A percentile compares a stretch with the other conserved stretches of the same genome.
These are phyloP conservation scores for Stichopus horrens DNA, from an alignment of 53 echinoderm and acorn worm genomes.

Conservation along the genomic window DNA sequence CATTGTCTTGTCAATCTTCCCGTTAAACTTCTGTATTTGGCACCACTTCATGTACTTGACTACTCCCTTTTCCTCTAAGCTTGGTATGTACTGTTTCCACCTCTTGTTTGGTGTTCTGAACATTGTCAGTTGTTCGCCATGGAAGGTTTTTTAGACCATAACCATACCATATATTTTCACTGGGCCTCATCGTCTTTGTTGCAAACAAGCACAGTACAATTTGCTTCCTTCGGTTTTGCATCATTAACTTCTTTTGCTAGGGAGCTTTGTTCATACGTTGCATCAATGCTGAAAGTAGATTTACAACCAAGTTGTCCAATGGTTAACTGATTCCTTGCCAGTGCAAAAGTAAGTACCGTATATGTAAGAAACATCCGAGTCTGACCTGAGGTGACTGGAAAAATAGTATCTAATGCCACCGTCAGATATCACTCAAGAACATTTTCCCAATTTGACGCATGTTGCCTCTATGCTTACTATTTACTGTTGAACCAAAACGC, in stretches of 20 bases:
- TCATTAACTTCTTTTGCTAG: background rate
- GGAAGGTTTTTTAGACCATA: conserved; percentile 13
- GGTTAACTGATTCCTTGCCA: too few relatives aligned
- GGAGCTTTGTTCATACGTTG: background rate
- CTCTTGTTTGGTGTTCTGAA: background rate
- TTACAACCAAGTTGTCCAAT: too few relatives aligned
- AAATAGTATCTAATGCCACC: too few relatives aligned
- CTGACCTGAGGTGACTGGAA: too few relatives aligned
- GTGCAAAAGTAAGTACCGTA: too few relatives aligned
- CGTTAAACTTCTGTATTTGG: background rate
- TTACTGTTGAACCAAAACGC: too few relatives aligned
- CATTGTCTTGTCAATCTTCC: background rate
- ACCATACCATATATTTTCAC: background rate
- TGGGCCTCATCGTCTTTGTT: background rate
- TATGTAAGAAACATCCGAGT: too few relatives aligned
- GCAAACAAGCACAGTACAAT: conserved; percentile 3
- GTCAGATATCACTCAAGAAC: too few relatives aligned
- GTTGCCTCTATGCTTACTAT: too few relatives aligned
- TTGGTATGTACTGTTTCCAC: background rate
- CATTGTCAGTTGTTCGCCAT: background rate
- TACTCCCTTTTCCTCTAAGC: too few relatives aligned
- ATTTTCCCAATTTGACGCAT: too few relatives aligned
- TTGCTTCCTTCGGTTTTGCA: background rate
- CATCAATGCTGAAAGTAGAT: conserved; percentile 27
- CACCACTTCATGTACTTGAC: background rate